Conservation (phyloP, 2,797 vertebrate genomes). For the Takifugu ocellatus region DNA sequence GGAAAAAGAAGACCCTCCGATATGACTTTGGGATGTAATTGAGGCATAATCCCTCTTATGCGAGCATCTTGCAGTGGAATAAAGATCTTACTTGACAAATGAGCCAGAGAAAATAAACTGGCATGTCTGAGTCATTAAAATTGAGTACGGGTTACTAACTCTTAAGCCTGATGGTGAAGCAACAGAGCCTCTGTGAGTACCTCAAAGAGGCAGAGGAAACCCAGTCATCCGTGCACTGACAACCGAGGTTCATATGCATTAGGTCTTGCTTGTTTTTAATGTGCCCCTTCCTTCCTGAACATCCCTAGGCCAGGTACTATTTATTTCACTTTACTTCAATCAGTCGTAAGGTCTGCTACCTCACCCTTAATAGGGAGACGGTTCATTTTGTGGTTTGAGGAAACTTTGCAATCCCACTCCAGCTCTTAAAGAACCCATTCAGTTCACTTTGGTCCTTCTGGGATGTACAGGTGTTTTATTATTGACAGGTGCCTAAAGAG, state of each 20-base stretch:
- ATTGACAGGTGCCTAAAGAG: no score
- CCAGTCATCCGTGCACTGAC: slow-evolving; percentile 38
- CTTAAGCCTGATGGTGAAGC: slow-evolving; percentile 33
- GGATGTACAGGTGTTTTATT: no score
- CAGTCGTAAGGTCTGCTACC: slow-evolving; percentile 18
- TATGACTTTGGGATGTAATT: slow-evolving; percentile 55
- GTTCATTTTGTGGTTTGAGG: slow-evolving; percentile 36
- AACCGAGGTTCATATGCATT: slow-evolving; percentile 19
- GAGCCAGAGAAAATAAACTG: slow-evolving; percentile 56
- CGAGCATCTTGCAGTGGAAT: slow-evolving; percentile 50
- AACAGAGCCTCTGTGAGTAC: slow-evolving; percentile 26
- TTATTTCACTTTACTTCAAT: slow-evolving; percentile 43
- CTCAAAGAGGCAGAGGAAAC: slow-evolving; percentile 38
- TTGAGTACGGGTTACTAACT: slow-evolving; percentile 27
- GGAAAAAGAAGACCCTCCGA: slow-evolving; percentile 58
- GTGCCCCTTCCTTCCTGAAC: slow-evolving; percentile 18
- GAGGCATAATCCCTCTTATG: slow-evolving; percentile 59
- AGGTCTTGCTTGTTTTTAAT: slow-evolving; percentile 40
- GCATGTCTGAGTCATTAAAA: slow-evolving; percentile 56
- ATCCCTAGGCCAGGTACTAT: slow-evolving; percentile 35
- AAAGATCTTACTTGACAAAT: slow-evolving; percentile 71
- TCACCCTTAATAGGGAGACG: slow-evolving; percentile 4
- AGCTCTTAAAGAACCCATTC: slow-evolving; percentile 3
- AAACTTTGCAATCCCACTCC: slow-evolving; percentile 24
- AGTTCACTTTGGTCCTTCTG: no score